Conservation (phyloP, 2,888 invertebrate species). For the Ormyrus labotus region DNA sequence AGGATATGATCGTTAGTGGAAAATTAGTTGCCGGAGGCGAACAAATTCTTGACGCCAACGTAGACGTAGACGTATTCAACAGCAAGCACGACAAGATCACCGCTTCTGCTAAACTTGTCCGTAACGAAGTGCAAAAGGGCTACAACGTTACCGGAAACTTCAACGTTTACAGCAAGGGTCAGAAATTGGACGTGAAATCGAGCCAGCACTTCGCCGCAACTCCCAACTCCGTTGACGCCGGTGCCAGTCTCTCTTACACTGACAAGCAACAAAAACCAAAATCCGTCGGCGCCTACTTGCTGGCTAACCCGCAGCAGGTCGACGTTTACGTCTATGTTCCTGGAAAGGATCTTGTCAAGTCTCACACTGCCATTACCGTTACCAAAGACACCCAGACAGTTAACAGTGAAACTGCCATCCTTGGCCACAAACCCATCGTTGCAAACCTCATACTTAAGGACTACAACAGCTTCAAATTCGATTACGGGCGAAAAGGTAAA, state of each 20-base stretch:
- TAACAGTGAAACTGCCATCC: conserved; percentile 77
- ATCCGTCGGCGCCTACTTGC: conserved; percentile 63
- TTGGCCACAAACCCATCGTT: conserved; percentile 77
- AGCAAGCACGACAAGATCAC: conserved; percentile 79
- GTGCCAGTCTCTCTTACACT: conserved; percentile 68
- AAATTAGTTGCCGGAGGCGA: conserved; percentile 74
- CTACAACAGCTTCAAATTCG: conserved; percentile 79
- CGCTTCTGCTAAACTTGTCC: conserved; percentile 69
- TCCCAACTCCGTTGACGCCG: conserved; percentile 66
- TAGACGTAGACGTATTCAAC: conserved; percentile 80
- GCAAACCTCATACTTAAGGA: conserved; percentile 78
- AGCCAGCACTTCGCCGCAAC: conserved; percentile 69
- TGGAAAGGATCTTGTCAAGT: conserved; percentile 78
- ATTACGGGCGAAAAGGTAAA: conserved; percentile 78
- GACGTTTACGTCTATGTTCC: conserved; percentile 71
- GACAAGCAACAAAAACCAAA: conserved; percentile 73
- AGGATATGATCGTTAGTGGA: conserved; percentile 77
- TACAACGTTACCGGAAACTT: conserved; percentile 74
- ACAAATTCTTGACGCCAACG: conserved; percentile 71
- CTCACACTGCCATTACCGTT: conserved; percentile 76
- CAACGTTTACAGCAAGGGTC: conserved; percentile 76
- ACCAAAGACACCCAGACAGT: conserved; percentile 78
- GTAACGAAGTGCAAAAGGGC: conserved; percentile 66
- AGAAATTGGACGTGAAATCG: conserved; percentile 70
- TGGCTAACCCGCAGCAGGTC: conserved; percentile 59